Evolutionary conservation across 2,888 invertebrate species (phyloP).

Genomic region (Patella caerulea): DNA sequence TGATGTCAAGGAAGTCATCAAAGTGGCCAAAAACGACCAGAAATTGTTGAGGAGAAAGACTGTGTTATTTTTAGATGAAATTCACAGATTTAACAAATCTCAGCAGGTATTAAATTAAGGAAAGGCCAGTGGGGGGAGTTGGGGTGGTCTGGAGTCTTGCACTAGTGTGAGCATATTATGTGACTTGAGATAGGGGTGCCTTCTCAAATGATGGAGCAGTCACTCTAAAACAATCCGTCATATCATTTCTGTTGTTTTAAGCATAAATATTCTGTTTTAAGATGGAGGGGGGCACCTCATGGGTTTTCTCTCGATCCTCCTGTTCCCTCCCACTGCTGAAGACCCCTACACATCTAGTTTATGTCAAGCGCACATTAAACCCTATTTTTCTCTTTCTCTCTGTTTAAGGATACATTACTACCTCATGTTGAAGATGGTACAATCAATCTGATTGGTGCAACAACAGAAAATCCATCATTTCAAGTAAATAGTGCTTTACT

Average conservation of each 20-base stretch:
- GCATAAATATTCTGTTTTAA: too few species aligned
- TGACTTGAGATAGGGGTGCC: too few species aligned
- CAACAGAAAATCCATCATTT: conserved; percentile 91
- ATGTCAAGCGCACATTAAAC: too few species aligned
- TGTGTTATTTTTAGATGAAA: conserved; percentile 88
- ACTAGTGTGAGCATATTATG: too few species aligned
- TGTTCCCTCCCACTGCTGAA: too few species aligned
- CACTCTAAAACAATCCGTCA: too few species aligned
- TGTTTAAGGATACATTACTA: conserved; percentile 79
- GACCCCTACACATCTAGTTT: too few species aligned
- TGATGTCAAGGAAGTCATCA: conserved; percentile 83
- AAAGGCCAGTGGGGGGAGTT: not conserved
- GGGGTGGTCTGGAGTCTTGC: too few species aligned
- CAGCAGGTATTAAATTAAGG: conserved; percentile 76
- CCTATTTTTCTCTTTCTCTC: not conserved
- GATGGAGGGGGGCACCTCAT: too few species aligned
- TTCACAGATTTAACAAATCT: conserved; percentile 87
- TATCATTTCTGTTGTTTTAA: too few species aligned
- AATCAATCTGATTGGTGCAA: conserved; percentile 84
- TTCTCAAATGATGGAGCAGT: too few species aligned
- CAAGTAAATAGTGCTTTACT: conserved; percentile 84
- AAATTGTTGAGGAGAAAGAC: conserved; percentile 80
- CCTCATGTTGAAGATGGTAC: conserved; percentile 86
- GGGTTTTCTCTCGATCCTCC: too few species aligned
- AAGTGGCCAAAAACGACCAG: conserved; percentile 81